Base-by-base conservation (phyloP, 2,113 vertebrate species). In the Pluvialis apricaria region DNA sequence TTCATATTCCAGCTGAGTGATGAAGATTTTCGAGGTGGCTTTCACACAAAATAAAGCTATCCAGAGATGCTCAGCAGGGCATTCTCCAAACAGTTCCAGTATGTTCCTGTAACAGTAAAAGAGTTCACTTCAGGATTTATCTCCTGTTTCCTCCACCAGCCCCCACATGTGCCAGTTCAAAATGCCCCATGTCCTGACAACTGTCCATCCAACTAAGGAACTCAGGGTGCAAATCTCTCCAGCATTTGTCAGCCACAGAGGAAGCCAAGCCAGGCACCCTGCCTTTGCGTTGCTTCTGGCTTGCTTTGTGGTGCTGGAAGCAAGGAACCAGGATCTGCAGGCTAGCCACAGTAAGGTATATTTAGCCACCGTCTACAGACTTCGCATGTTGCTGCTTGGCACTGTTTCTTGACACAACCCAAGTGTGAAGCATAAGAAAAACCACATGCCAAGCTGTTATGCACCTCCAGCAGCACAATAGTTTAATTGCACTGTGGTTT, bases 401-500 rank as follows among this genome's bases (percentile, higher is more conserved):
- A 94, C 72, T 76, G 32, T 87, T 61, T 75, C 70, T 95, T 89
- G 52, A 94, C n/a, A 83, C 55, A 96, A 83, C 22, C 42, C 42
- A 88, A 96, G 61, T 90, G 82, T 62, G 52, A 97, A 91, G 72
- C 29, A 34, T 68, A 94, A 96, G 90, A 96, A 96, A 96, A 98
- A 91, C 55, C 93, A 79, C 91, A 96, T 88, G 83, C 88, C 95
- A 96, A 97, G 95, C 34, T 95, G 82, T 90, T 97, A 94, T 19
- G 73, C 38, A 82, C 60, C 88, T 97, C 77, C 80, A 97, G 68
- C 88, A 96, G 95, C 87, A 95, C 71, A 90, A 94, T 89, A 93
- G 82, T 95, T 95, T 97, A 97, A 97, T 92, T 97, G 80, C 92
- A 89, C 26, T 97, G 97, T 85, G 97, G 95, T 98, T 80, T 90